Conservation (phyloP, 2,113 vertebrate genomes). For the Sebastes fasciatus region DNA sequence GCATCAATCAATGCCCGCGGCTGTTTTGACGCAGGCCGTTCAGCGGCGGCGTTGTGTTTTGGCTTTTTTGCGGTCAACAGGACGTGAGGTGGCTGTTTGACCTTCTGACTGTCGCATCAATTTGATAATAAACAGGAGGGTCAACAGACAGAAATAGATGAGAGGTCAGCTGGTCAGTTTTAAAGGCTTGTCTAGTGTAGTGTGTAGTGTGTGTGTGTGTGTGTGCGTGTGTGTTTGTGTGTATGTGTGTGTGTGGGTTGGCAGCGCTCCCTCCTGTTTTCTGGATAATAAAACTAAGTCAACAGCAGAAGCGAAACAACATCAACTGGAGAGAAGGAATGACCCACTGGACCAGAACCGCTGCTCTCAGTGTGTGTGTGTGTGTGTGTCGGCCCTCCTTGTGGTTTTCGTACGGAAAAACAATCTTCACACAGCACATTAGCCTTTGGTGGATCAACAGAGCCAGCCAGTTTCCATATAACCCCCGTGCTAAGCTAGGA, state of each 20-base stretch:
- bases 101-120: not conserved
- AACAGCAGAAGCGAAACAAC: slow-evolving; percentile 66
- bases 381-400: slow-evolving; percentile 39
- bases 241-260: slow-evolving; percentile 22
- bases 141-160: not conserved
- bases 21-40: too few species aligned
- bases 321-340: slow-evolving; percentile 52
- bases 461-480: slow-evolving; percentile 77
- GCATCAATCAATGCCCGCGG: too few species aligned
- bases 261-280: slow-evolving; percentile 53
- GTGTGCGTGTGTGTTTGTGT: slow-evolving; percentile 41
- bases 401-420: slow-evolving; percentile 71
- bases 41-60: too few species aligned
- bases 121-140: not conserved
- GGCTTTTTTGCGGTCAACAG: too few species aligned
- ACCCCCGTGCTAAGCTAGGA: slow-evolving; percentile 61
- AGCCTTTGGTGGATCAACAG: slow-evolving; percentile 61
- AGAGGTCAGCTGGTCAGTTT: slow-evolving; percentile 37
- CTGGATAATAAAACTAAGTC: slow-evolving; percentile 68
- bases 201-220: slow-evolving; percentile 43
- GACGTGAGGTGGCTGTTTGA: too few species aligned
- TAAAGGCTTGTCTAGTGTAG: slow-evolving; percentile 11
- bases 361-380: slow-evolving; percentile 18
- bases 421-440: slow-evolving; percentile 74
- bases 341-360: slow-evolving; percentile 67